Evolutionary conservation across 2,888 invertebrate genomes (phyloP).

Genomic region (Arenicola marina): DNA sequence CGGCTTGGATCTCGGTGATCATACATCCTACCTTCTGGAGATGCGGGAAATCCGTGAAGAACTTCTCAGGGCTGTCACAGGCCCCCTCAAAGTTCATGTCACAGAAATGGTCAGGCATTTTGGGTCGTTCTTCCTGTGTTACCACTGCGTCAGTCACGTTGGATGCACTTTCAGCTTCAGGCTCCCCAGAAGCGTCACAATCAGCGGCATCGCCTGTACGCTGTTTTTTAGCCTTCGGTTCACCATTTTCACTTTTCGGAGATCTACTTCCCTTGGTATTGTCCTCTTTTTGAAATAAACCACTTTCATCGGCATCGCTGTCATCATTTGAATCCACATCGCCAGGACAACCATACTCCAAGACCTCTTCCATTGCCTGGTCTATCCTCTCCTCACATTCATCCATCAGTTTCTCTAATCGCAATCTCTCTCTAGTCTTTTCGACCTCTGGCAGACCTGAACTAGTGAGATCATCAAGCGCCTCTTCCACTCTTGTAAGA

Average conservation of each 20-base stretch:
- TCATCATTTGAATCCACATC: constrained; percentile 15
- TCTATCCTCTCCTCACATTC: constrained; percentile 24
- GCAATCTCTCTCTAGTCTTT: constrained; percentile 6
- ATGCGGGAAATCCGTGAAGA: background rate
- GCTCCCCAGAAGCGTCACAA: background rate
- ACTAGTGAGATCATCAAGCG: constrained; percentile 6
- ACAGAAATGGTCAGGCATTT: constrained; percentile 22
- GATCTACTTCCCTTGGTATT: too few species aligned
- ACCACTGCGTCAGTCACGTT: too few species aligned
- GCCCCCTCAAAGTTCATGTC: constrained; percentile 7
- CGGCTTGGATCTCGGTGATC: constrained; percentile 7
- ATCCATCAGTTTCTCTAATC: constrained; percentile 9
- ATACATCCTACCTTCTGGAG: constrained; percentile 12
- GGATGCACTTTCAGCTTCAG: background rate
- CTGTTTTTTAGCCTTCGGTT: background rate
- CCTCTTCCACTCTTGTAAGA: constrained; percentile 18
- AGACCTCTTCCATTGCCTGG: constrained; percentile 19
- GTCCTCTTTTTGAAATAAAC: too few species aligned
- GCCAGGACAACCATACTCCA: constrained; percentile 11
- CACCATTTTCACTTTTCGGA: too few species aligned
- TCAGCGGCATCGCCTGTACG: background rate
- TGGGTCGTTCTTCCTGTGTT: background rate
- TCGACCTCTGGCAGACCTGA: background rate
- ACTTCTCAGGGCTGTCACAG: constrained; percentile 9
- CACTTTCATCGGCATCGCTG: constrained; percentile 15